Evolutionary conservation across 2,113 vertebrate species (phyloP).

Genomic region (Phocoena sinus): DNA sequence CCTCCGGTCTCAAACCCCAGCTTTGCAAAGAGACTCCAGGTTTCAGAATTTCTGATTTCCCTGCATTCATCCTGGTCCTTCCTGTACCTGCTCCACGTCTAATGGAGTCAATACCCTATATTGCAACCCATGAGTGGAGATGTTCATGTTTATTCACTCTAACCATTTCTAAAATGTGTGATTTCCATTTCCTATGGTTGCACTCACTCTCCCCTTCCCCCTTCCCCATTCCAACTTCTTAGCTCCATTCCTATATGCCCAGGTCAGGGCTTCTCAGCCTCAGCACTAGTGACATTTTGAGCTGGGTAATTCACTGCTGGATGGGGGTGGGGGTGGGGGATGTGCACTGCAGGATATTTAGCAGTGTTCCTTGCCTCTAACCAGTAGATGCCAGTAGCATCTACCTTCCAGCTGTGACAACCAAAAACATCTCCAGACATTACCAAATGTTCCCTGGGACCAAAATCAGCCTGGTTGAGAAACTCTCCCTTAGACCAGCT

Average conservation of each 20-base stretch:
- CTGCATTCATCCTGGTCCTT: neutral
- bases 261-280: neutral
- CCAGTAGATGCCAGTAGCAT: neutral
- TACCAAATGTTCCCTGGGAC: neutral
- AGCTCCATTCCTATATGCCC: neutral
- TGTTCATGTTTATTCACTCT: neutral
- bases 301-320: too few species aligned
- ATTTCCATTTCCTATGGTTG: neutral
- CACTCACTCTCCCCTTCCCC: fast-evolving
- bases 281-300: too few species aligned
- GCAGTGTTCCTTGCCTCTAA: neutral
- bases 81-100: neutral
- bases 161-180: neutral
- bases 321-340: too few species aligned
- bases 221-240: neutral
- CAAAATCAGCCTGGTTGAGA: neutral
- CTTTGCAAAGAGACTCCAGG: neutral
- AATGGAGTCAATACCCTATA: neutral
- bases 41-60: neutral
- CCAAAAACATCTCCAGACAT: neutral
- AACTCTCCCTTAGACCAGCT: neutral
- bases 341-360: neutral
- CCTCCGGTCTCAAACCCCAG: neutral
- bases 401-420: neutral
- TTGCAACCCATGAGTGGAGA: neutral